Evolutionary conservation across 2,113 vertebrate genomes (phyloP).

Genomic region (Spermophilus dauricus): DNA sequence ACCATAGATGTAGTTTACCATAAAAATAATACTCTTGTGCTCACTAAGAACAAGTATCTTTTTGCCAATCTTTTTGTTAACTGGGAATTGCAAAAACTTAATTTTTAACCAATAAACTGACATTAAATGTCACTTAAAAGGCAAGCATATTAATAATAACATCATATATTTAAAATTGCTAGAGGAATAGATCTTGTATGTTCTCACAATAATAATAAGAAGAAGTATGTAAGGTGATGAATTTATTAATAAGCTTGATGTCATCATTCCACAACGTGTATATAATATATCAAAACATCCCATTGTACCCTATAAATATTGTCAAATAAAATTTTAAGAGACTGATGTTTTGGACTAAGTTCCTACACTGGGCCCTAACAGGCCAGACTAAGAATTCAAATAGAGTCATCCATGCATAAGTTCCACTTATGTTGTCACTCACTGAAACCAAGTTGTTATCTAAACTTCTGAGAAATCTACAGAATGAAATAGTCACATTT

Average conservation of each 20-base stretch:
- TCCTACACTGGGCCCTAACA: background rate
- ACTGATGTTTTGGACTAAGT: background rate
- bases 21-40: background rate
- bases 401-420: background rate
- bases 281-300: background rate
- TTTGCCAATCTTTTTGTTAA: background rate
- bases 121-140: background rate
- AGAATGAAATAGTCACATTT: background rate
- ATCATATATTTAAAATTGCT: background rate
- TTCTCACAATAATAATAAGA: background rate
- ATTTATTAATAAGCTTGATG: background rate
- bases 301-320: background rate
- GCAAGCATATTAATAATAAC: background rate
- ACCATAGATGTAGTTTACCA: background rate
- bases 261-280: background rate
- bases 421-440: background rate
- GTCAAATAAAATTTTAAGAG: background rate
- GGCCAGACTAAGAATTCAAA: background rate
- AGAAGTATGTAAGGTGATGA: background rate
- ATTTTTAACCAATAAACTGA: background rate
- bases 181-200: background rate
- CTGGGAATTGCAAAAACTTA: background rate
- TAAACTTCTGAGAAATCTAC: background rate
- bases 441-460: background rate
- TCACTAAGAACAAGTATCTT: background rate